Percentiles rank a stretch among this genome's conserved stretches.
These are phyloP conservation scores for Bos javanicus DNA, from an alignment of 2,113 vertebrate species.

Conservation along the genomic window DNA sequence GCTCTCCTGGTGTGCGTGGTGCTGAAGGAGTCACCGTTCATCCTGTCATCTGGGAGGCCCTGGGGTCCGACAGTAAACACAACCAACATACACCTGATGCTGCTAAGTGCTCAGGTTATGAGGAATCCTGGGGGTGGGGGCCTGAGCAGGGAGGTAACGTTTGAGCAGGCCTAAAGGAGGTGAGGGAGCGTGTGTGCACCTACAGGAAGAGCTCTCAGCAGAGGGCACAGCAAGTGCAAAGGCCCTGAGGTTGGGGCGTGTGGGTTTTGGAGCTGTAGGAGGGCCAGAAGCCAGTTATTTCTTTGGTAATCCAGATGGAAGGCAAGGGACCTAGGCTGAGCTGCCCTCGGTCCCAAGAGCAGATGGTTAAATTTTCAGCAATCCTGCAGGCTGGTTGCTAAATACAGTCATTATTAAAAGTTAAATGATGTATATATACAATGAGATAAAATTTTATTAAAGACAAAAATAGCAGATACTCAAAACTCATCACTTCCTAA, in stretches of 20 bases:
- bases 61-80: not conserved
- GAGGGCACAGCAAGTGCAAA: not conserved
- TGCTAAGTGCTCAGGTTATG: not conserved
- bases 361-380: not conserved
- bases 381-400: not conserved
- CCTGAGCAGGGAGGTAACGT: not conserved
- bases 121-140: too few relatives aligned
- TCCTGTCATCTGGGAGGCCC: not conserved
- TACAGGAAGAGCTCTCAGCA: not conserved
- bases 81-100: not conserved
- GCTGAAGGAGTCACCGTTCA: not conserved
- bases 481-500: not conserved
- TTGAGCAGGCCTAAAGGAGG: not conserved
- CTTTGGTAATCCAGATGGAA: not conserved
- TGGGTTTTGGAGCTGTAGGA: not conserved
- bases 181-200: accelerated
- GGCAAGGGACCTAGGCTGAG: not conserved
- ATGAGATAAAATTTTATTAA: not conserved
- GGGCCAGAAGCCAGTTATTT: not conserved
- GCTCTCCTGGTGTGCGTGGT: not conserved
- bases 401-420: not conserved
- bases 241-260: not conserved
- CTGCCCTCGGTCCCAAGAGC: not conserved
- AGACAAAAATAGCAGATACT: not conserved
- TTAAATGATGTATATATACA: not conserved